Evolutionary conservation across 2,888 invertebrate genomes (phyloP).

Genomic region (Bellardia bayeri): DNA sequence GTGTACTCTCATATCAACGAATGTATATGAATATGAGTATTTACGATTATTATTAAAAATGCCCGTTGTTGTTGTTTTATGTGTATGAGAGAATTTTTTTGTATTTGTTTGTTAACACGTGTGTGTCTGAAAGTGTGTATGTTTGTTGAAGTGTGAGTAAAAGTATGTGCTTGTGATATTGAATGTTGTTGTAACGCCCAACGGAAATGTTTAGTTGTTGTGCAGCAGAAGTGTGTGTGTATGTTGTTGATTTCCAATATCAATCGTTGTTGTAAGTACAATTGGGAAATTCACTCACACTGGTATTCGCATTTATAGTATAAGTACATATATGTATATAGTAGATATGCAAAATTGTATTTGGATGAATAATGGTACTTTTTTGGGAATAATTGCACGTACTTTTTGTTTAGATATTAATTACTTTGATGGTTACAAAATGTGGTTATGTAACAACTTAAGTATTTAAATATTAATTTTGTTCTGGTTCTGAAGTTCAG

Average conservation of each 20-base stretch:
- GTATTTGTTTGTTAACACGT: background rate
- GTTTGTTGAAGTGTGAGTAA: background rate
- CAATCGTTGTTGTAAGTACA: slow-evolving; percentile 7
- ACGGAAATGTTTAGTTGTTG: slow-evolving; percentile 65
- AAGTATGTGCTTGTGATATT: slow-evolving; percentile 50
- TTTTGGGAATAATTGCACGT: background rate
- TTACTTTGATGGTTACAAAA: no score
- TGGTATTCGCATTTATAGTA: background rate
- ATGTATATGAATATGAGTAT: slow-evolving; percentile 13
- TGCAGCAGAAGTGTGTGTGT: background rate
- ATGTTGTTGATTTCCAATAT: slow-evolving; percentile 16
- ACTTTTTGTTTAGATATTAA: no score
- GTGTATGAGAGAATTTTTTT: background rate
- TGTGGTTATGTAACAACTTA: no score
- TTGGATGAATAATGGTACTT: background rate
- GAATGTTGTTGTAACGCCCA: slow-evolving; percentile 68
- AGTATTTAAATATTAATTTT: no score
- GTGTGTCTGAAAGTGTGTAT: background rate
- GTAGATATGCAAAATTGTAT: background rate
- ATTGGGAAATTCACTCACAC: slow-evolving; percentile 35
- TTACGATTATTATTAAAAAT: background rate
- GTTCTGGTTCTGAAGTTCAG: no score
- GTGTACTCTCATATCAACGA: slow-evolving; percentile 23
- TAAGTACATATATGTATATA: no score
- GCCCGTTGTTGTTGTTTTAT: background rate